Evolutionary conservation across 2,888 invertebrate genomes (phyloP), one percentile per base, ranked within the genome.

Genomic region (Drosophila cyrtoloma): DNA sequence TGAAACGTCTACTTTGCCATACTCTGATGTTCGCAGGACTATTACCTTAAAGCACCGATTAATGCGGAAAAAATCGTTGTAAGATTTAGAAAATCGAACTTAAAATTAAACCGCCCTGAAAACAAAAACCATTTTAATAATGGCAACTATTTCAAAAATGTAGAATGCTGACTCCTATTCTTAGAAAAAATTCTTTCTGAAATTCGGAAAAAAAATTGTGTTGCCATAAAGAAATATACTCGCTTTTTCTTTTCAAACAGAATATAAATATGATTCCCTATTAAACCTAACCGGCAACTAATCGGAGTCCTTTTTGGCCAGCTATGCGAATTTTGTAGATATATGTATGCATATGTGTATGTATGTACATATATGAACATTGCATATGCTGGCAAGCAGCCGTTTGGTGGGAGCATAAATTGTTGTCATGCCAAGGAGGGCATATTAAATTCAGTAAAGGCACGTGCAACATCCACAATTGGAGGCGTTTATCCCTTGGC

Each of bases 391-490:
- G 74, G 69, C 67, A 53, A 58, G 26, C 57, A 60, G 66, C 59
- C 56, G 50, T 35, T 35, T 59, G 37, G 50, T 19, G 57, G 33
- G n/a, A 56, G 79, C 78, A 85, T 86, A 86, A 85, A 85, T 87
- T 86, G 79, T 84, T 84, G 83, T 82, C 82, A 81, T 82, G 77
- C 82, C 75, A 82, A 67, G 74, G 50, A 70, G 60, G 37, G 26
- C n/a, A 84, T 84, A 84, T 85, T 86, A 86, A 85, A 81, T 87
- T 86, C 82, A 83, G 85, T 67, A 67, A 70, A 44, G 81, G 82
- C 81, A 86, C 86, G 85, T 85, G 82, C 69, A 68, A 75, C 84
- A 80, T 75, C 68, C 66, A 76, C 84, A 82, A 82, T 81, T 81
- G 76, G 69, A 30, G 65, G 64, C 62, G 57, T 47, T 37, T 62